A percentile compares a stretch with the other conserved stretches of the same genome.
These are phyloP conservation scores for Drosophila bifasciata DNA, from an alignment of 1,140 invertebrate species.

Conservation along the genomic window DNA sequence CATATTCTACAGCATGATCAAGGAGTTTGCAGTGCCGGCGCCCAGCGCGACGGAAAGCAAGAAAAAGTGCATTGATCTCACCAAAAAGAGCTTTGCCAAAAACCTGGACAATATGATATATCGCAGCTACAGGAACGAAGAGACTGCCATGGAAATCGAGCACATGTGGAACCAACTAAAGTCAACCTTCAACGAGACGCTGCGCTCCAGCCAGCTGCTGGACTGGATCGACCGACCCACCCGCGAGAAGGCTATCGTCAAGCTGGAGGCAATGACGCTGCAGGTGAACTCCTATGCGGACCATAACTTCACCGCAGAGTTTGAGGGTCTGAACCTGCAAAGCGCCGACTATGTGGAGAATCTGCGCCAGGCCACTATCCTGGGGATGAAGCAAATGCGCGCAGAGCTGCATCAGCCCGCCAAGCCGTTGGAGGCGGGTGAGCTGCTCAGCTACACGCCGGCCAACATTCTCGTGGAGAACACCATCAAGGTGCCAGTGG, in stretches of 20 bases:
- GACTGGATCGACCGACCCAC: constrained; percentile 51
- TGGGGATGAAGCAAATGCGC: constrained; percentile 13
- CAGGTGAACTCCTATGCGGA: constrained; percentile 61
- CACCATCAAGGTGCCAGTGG: constrained; percentile 65
- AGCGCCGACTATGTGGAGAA: constrained; percentile 48
- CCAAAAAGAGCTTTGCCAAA: constrained; percentile 63
- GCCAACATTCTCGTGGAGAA: constrained; percentile 74
- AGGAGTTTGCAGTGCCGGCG: constrained; percentile 37
- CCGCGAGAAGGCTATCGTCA: constrained; percentile 52
- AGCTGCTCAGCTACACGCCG: constrained; percentile 64
- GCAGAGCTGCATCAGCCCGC: constrained; percentile 45
- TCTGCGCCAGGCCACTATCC: constrained; percentile 13
- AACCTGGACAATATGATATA: constrained; percentile 76
- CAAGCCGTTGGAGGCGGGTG: constrained; percentile 56
- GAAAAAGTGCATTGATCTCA: constrained; percentile 39
- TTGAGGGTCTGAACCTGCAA: constrained; percentile 42
- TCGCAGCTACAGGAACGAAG: constrained; percentile 46
- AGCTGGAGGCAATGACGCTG: constrained; percentile 63
- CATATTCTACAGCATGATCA: constrained; percentile 56
- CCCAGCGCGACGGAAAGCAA: constrained; percentile 12
- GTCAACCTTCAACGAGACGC: constrained; percentile 45
- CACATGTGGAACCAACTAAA: constrained; percentile 66
- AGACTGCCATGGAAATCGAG: constrained; percentile 56
- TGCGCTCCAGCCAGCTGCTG: constrained; percentile 33
- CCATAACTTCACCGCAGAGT: constrained; percentile 61